Percentiles rank a stretch among this genome's conserved stretches.
Conservation (phyloP, 2,888 invertebrate genomes). For the Galeopsomyia nigrocyanea region DNA sequence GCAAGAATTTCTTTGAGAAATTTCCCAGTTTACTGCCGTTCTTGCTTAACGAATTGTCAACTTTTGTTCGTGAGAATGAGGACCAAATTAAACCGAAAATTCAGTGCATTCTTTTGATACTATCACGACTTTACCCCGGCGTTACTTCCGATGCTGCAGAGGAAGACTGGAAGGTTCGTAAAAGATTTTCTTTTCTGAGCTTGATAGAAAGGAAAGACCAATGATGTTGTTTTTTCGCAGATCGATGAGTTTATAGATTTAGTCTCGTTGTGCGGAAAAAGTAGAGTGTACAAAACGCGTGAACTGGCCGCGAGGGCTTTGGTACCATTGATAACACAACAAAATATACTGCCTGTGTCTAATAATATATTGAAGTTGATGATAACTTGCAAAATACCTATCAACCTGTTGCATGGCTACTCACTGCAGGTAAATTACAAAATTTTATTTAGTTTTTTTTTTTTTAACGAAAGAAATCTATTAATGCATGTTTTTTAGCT, state of each 20-base stretch:
- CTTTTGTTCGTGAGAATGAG: conserved; percentile 60
- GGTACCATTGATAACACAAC: conserved; percentile 73
- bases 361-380: conserved; percentile 63
- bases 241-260: conserved; percentile 77
- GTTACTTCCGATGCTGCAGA: conserved; percentile 77
- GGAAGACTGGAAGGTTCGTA: conserved; percentile 75
- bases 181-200: conserved; percentile 17
- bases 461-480: not conserved
- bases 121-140: conserved; percentile 84
- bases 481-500: conserved; percentile 59
- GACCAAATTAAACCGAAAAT: conserved; percentile 74
- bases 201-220: conserved; percentile 4
- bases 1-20: conserved; percentile 68
- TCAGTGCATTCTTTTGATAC: conserved; percentile 83
- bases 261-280: conserved; percentile 76
- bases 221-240: conserved; percentile 65
- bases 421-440: conserved; percentile 73
- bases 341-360: conserved; percentile 59
- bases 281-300: conserved; percentile 78
- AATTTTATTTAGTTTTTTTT: conserved; percentile 18
- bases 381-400: conserved; percentile 39
- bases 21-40: conserved; percentile 77
- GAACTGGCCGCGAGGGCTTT: conserved; percentile 81
- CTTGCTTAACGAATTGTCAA: conserved; percentile 70
- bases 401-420: conserved; percentile 78